A percentile compares a stretch with the other conserved stretches of the same genome.
phyloP scores from a whole-genome alignment of 2,797 vertebrate species.

The Acanthiza pusilla region DNA sequence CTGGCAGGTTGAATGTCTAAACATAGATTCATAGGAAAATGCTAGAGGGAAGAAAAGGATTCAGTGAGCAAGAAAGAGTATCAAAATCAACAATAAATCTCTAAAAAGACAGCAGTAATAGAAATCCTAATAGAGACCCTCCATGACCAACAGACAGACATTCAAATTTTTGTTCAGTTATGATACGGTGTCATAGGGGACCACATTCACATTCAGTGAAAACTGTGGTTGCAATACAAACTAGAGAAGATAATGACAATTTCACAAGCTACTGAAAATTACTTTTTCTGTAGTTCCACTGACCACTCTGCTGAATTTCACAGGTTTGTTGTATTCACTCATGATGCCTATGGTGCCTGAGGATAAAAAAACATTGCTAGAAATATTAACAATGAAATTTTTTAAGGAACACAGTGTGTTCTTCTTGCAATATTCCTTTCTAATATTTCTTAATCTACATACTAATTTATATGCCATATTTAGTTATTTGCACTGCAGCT shows the following conservation, averaged over 20 bases:
- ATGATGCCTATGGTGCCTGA: background rate
- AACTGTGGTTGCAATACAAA: background rate
- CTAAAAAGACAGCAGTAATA: background rate
- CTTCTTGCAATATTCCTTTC: background rate
- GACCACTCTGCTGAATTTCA: background rate
- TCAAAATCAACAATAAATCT: background rate
- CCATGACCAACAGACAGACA: background rate
- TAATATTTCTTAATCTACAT: background rate
- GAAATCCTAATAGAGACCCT: background rate
- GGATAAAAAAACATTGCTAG: background rate
- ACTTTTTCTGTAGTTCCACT: background rate
- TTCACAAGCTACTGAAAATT: background rate
- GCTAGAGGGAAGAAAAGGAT: background rate
- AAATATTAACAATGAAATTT: background rate
- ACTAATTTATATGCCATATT: background rate
- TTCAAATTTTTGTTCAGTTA: background rate
- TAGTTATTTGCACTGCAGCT: background rate
- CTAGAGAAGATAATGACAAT: background rate
- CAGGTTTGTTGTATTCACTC: background rate
- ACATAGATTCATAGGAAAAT: background rate
- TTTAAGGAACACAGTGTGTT: background rate
- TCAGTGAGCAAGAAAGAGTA: background rate
- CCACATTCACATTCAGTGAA: background rate
- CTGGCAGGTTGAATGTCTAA: background rate
- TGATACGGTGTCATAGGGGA: background rate